Evolutionary conservation across 2,113 vertebrate genomes (phyloP).

Genomic region (Arizona elegans): DNA sequence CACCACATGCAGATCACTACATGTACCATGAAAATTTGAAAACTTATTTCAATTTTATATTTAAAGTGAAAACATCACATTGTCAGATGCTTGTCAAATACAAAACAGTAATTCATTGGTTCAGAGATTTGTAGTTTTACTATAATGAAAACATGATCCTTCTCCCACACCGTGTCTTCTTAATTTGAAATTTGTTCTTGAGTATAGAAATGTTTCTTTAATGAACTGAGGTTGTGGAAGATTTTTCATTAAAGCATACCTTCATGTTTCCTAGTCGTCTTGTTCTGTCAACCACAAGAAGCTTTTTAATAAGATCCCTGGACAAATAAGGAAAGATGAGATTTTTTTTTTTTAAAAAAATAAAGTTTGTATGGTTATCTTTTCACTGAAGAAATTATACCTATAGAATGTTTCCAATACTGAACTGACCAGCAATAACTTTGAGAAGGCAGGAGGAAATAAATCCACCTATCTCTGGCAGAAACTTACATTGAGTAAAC

Average conservation of each 20-base stretch:
- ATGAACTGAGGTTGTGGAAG: neutral
- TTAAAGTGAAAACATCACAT: neutral
- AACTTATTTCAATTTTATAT: neutral
- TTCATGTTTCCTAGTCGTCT: conserved; percentile 93
- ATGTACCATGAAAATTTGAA: neutral
- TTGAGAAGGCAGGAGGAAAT: neutral
- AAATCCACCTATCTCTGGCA: neutral
- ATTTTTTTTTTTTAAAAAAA: neutral
- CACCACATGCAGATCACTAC: neutral
- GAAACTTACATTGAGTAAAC: neutral
- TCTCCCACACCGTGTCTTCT: neutral
- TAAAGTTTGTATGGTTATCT: neutral
- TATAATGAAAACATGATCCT: neutral
- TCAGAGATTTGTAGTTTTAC: neutral
- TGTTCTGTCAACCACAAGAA: conserved; percentile 91
- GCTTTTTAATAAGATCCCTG: conserved; percentile 94
- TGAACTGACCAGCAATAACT: neutral
- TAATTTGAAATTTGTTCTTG: neutral
- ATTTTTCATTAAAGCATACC: conserved; percentile 69
- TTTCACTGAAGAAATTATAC: neutral
- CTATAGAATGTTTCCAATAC: neutral
- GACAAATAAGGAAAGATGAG: conserved; percentile 3
- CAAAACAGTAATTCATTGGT: neutral
- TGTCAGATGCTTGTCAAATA: neutral
- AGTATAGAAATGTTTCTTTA: neutral